phyloP scores from a whole-genome alignment of 2,888 invertebrate genomes.

The Melanophora roralis region DNA sequence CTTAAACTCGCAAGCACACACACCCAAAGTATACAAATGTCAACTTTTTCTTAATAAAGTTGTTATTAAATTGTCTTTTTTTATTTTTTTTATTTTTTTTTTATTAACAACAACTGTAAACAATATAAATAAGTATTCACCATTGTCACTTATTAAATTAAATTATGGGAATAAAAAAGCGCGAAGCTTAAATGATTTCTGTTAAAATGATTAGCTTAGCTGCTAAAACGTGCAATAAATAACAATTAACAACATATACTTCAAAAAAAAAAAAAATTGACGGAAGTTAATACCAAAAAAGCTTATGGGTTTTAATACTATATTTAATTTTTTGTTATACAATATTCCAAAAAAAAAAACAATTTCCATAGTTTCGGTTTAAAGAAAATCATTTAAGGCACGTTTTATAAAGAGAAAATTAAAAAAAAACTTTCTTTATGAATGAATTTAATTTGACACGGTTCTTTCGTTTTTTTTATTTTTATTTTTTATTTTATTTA shows the following conservation, averaged over 20 bases:
- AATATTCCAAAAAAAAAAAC: constrained; percentile 9
- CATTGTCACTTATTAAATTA: constrained; percentile 22
- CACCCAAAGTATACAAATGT: neutral
- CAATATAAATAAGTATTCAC: neutral
- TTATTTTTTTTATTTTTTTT: constrained; percentile 2
- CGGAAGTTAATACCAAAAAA: constrained; percentile 59
- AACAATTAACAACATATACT: constrained; percentile 27
- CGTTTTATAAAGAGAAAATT: constrained; percentile 30
- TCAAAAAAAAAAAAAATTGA: constrained; percentile 18
- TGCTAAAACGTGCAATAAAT: constrained; percentile 41
- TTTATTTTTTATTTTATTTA: too few species aligned
- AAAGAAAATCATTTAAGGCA: constrained; percentile 32
- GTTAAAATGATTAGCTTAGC: constrained; percentile 16
- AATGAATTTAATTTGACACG: constrained; percentile 37
- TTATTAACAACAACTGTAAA: too few species aligned
- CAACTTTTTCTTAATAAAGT: constrained; percentile 22
- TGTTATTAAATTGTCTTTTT: constrained; percentile 4
- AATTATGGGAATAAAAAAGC: neutral
- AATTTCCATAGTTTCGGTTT: constrained; percentile 30
- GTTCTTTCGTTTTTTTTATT: constrained; percentile 25
- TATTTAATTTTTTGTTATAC: neutral
- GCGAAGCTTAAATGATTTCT: constrained; percentile 28
- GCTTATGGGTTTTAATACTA: constrained; percentile 10
- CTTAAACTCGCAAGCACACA: neutral
- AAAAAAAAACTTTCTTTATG: neutral